Evolutionary conservation across 1,140 invertebrate genomes (phyloP).

Genomic region (Tribolium castaneum): DNA sequence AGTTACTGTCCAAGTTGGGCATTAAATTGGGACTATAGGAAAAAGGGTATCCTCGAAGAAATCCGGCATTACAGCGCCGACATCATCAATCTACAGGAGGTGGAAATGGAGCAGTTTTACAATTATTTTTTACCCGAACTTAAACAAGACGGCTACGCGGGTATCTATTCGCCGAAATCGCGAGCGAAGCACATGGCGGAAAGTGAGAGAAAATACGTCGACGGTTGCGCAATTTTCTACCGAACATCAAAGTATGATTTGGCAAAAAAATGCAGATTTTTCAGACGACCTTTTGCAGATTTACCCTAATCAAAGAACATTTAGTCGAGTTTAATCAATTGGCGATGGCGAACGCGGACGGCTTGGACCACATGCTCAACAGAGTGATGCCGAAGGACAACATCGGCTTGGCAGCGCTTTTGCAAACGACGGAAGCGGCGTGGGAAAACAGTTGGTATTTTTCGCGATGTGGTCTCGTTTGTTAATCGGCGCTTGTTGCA

Average conservation of each 20-base stretch:
- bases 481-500: slow-evolving; percentile 9
- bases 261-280: too few species aligned
- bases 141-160: slow-evolving; percentile 92
- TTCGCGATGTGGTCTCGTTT: background rate
- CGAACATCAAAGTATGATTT: slow-evolving; percentile 84
- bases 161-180: slow-evolving; percentile 99
- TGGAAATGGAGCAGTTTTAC: slow-evolving; percentile 99
- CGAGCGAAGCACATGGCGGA: slow-evolving; percentile 98
- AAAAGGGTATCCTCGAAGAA: slow-evolving; percentile 97
- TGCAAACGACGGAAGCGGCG: slow-evolving; percentile 93
- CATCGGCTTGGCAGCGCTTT: slow-evolving; percentile 94
- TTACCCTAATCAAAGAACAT: slow-evolving; percentile 94
- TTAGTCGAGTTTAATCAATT: slow-evolving; percentile 98
- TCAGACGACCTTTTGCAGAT: slow-evolving; percentile 72
- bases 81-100: slow-evolving; percentile 98
- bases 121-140: slow-evolving; percentile 96
- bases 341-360: slow-evolving; percentile 98
- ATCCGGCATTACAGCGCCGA: slow-evolving; percentile 97
- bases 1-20: slow-evolving; percentile 98
- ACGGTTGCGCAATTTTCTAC: slow-evolving; percentile 99
- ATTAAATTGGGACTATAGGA: slow-evolving; percentile 97
- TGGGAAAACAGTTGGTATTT: slow-evolving; percentile 85
- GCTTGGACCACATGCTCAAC: slow-evolving; percentile 98
- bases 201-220: slow-evolving; percentile 96
- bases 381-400: slow-evolving; percentile 99